Conservation (phyloP, 2,888 invertebrate genomes). For the Bembecia ichneumoniformis region DNA sequence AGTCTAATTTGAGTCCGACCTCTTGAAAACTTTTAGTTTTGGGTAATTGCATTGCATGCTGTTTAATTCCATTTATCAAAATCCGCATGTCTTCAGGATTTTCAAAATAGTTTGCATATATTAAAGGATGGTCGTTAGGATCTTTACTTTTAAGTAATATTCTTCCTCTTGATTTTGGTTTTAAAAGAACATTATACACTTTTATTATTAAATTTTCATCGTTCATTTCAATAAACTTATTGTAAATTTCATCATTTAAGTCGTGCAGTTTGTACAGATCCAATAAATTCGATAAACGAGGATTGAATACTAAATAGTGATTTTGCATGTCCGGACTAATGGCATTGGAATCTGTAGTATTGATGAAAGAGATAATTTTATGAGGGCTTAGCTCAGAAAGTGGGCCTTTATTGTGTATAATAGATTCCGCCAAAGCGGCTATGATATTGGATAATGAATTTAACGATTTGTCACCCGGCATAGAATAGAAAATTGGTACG, state of each 20-base stretch:
- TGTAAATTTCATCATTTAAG: slow-evolving; percentile 25
- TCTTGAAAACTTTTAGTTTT: slow-evolving; percentile 34
- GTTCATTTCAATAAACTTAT: slow-evolving; percentile 29
- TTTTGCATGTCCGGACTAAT: slow-evolving; percentile 37
- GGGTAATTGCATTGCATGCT: slow-evolving; percentile 25
- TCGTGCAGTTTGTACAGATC: slow-evolving; percentile 30
- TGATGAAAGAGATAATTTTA: slow-evolving; percentile 35
- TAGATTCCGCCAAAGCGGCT: slow-evolving; percentile 48
- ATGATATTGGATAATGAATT: slow-evolving; percentile 28
- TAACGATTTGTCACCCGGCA: slow-evolving; percentile 27
- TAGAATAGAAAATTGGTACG: slow-evolving; percentile 40
- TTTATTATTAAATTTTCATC: slow-evolving; percentile 40
- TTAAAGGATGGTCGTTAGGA: slow-evolving; percentile 77
- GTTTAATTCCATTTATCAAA: slow-evolving; percentile 28
- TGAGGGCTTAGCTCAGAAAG: slow-evolving; percentile 51
- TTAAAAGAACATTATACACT: slow-evolving; percentile 71
- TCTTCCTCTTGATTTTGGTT: slow-evolving; percentile 78
- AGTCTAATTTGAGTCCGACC: slow-evolving; percentile 30
- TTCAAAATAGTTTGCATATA: slow-evolving; percentile 74
- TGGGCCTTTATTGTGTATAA: slow-evolving; percentile 58
- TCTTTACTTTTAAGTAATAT: slow-evolving; percentile 77
- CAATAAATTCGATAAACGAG: slow-evolving; percentile 27
- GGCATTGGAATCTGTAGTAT: slow-evolving; percentile 35
- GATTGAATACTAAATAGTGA: slow-evolving; percentile 36
- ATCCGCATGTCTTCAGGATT: slow-evolving; percentile 64